A percentile compares a stretch with the other conserved stretches of the same genome.
Evolutionary conservation across 2,797 vertebrate species (phyloP).

Genomic region (Varecia variegata): DNA sequence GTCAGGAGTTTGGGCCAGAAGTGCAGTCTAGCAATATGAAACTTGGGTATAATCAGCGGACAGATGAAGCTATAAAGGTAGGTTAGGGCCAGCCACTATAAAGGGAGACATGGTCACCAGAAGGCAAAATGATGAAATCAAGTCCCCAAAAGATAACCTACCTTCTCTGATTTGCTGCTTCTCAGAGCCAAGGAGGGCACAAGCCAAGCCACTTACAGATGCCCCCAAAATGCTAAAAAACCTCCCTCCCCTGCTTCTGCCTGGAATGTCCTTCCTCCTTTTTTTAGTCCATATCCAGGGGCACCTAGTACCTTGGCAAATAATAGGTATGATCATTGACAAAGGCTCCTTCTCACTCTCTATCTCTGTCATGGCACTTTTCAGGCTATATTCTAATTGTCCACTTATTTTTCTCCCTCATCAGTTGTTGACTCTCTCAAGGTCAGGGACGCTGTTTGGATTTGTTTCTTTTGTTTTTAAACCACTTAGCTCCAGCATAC

Average conservation of each 20-base stretch:
- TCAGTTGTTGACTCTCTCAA: not conserved
- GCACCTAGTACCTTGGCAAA: not conserved
- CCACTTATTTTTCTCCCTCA: not conserved
- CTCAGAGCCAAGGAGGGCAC: not conserved
- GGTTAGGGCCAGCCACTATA: not conserved
- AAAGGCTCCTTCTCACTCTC: not conserved
- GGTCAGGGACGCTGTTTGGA: not conserved
- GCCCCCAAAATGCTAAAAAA: not conserved
- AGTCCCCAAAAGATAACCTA: not conserved
- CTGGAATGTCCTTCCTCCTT: not conserved
- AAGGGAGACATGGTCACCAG: not conserved
- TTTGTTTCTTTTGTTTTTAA: conserved; percentile 30
- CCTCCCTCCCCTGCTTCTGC: not conserved
- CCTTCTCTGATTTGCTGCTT: not conserved
- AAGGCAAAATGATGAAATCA: not conserved
- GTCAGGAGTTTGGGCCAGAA: not conserved
- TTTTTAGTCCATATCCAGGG: not conserved
- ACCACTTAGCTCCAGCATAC: not conserved
- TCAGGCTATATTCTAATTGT: not conserved
- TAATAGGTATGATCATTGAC: not conserved
- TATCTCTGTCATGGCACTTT: not conserved
- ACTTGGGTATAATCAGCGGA: not conserved
- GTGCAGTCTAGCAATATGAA: not conserved
- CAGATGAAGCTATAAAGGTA: not conserved
- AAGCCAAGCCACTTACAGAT: not conserved